Percentiles rank a stretch among this genome's conserved stretches.
These are phyloP conservation scores for Anodontia alba DNA, from an alignment of 2,888 invertebrate species.

Conservation along the genomic window DNA sequence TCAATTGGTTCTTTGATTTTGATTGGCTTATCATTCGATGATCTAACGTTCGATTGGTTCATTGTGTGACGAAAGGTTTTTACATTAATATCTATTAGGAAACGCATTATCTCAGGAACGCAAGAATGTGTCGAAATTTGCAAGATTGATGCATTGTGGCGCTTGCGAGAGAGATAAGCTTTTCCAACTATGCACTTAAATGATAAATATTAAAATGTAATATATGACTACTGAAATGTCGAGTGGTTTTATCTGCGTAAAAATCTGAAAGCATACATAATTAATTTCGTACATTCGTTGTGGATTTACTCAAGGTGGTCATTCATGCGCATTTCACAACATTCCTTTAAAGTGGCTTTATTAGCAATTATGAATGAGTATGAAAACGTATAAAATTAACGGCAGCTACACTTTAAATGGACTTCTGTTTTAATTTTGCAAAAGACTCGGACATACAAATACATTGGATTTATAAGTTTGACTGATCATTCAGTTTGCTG, in stretches of 20 bases:
- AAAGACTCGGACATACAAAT: too few relatives aligned
- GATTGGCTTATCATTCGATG: conserved; percentile 53
- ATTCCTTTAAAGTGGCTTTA: neutral
- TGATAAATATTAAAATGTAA: conserved; percentile 12
- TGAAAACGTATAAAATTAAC: too few relatives aligned
- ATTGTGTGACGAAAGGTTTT: conserved; percentile 38
- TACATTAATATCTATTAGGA: neutral
- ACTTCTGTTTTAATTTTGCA: too few relatives aligned
- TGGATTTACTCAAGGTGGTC: conserved; percentile 4
- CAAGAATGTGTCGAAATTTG: neutral
- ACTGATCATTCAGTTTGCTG: too few relatives aligned
- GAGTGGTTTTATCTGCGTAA: conserved; percentile 3
- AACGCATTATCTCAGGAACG: neutral
- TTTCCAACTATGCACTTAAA: conserved; percentile 3
- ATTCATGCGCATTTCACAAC: neutral
- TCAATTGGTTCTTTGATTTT: conserved; percentile 23
- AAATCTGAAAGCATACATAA: conserved; percentile 9
- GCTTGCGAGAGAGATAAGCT: neutral
- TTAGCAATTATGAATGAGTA: neutral
- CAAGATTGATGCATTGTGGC: conserved; percentile 2
- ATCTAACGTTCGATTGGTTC: conserved; percentile 49
- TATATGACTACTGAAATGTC: neutral
- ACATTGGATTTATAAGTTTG: too few relatives aligned
- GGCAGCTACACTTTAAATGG: too few relatives aligned
- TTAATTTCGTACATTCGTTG: neutral